Evolutionary conservation across 2,113 vertebrate genomes (phyloP).

Genomic region (Bolborhynchus lineola): DNA sequence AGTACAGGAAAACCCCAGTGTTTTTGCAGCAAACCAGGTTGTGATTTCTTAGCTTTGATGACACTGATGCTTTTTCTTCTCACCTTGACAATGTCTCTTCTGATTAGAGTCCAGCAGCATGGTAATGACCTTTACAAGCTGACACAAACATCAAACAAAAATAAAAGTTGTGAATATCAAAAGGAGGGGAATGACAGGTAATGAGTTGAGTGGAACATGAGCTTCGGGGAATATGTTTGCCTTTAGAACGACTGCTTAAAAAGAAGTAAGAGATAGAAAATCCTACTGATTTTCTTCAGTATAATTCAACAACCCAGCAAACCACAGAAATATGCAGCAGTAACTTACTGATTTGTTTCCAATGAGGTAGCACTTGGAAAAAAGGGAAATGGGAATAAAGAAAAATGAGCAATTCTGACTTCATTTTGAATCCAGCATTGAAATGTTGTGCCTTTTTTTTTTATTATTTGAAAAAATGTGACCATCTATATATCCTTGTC

Average conservation of each 20-base stretch:
- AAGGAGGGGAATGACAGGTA: background rate
- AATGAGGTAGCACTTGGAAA: background rate
- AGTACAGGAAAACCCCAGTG: background rate
- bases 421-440: background rate
- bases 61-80: background rate
- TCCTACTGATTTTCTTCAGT: background rate
- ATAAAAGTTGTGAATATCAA: conserved; percentile 22
- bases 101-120: background rate
- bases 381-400: background rate
- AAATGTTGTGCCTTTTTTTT: background rate
- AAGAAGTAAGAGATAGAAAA: background rate
- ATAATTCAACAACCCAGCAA: background rate
- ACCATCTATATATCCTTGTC: background rate
- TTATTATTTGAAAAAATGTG: background rate
- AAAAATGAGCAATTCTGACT: background rate
- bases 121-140: conserved; percentile 15
- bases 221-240: too few species aligned
- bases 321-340: background rate
- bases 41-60: background rate
- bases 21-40: background rate
- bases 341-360: background rate
- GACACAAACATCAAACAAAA: background rate
- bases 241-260: background rate
- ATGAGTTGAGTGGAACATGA: too few species aligned
- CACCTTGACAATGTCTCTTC: background rate